A percentile compares a stretch with the other conserved stretches of the same genome.
Evolutionary conservation across 37 sponge, comb jelly and placozoan species (phyloP).

Genomic region (Geodia barretti): DNA sequence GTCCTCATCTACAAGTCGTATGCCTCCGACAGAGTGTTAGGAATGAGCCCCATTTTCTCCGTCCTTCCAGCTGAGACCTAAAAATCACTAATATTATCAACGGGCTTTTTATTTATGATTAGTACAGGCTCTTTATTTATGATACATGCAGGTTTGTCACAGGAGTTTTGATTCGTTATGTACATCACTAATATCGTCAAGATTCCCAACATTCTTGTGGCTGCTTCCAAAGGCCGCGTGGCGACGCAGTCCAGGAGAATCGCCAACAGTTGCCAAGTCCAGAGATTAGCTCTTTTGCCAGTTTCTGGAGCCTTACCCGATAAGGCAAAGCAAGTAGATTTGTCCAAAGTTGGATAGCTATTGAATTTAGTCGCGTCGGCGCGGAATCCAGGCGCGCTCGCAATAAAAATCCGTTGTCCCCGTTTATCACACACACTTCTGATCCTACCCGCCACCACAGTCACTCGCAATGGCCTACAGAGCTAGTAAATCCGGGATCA

Average conservation of each 20-base stretch:
- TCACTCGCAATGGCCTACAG: constrained; percentile 32
- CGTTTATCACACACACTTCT: no score
- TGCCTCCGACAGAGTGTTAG: constrained; percentile 39
- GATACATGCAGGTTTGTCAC: no score
- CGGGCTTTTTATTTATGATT: not conserved
- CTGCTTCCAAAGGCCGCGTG: not conserved
- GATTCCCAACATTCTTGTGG: not conserved
- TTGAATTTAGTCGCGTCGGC: no score
- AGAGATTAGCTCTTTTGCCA: no score
- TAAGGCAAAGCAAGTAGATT: not conserved
- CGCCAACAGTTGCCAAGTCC: not conserved
- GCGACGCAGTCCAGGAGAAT: not conserved
- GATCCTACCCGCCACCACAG: not conserved
- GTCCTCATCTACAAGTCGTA: constrained; percentile 53
- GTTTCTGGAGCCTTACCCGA: not conserved
- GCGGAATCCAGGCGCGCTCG: not conserved
- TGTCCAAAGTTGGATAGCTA: no score
- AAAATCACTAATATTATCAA: not conserved
- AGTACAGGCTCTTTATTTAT: not conserved
- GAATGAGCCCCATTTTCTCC: constrained; percentile 75
- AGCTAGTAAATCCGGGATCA: constrained; percentile 86
- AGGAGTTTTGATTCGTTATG: no score
- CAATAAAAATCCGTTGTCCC: no score
- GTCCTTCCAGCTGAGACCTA: not conserved
- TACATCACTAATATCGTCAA: not conserved